These are phyloP conservation scores for Gymnoscopelus microlampas DNA, from an alignment of 2,797 vertebrate species.

Conservation along the genomic window DNA sequence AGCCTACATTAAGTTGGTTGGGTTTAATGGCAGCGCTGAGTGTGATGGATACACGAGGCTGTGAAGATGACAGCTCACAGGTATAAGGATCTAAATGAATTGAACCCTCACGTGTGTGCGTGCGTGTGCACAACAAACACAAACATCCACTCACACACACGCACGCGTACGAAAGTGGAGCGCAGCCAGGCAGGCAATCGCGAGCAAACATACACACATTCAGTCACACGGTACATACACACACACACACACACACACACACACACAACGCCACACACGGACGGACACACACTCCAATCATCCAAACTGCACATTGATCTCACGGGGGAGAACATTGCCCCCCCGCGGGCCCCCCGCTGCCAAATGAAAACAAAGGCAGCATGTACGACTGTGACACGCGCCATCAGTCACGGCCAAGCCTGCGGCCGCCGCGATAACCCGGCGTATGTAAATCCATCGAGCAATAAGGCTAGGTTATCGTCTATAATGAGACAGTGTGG, in stretches of 20 bases:
- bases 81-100: constrained; percentile 58
- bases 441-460: constrained; percentile 76
- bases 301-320: constrained; percentile 66
- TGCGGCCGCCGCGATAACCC: constrained; percentile 63
- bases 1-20: constrained; percentile 21
- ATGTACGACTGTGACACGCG: constrained; percentile 69
- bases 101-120: background rate
- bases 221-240: background rate
- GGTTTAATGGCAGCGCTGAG: constrained; percentile 45
- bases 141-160: constrained; percentile 15
- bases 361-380: constrained; percentile 73
- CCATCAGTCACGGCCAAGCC: constrained; percentile 74
- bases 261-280: too few relatives aligned
- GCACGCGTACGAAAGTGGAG: background rate
- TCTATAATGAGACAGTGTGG: constrained; percentile 48
- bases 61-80: constrained; percentile 63
- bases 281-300: constrained; percentile 33
- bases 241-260: constrained; percentile 36
- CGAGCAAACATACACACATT: background rate
- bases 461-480: constrained; percentile 72
- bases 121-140: constrained; percentile 2
- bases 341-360: constrained; percentile 50
- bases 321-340: constrained; percentile 48
- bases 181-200: background rate
- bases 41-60: constrained; percentile 57